Conservation (phyloP, 2,888 invertebrate species). For the Drosophila paramelanica region DNA sequence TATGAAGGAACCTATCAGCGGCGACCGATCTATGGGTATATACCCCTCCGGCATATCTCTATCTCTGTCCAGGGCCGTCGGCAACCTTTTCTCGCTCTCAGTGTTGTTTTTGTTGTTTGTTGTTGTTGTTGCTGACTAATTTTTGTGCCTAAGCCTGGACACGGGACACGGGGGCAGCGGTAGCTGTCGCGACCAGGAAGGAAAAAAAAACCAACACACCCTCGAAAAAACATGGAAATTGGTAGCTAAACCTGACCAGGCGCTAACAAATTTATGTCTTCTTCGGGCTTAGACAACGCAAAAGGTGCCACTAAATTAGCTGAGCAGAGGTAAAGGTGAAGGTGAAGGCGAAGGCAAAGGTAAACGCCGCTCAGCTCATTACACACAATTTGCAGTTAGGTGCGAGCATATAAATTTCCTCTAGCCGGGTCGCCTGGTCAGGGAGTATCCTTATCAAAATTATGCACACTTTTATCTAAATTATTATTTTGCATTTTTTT, state of each 20-base stretch:
- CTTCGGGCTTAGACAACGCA: constrained; percentile 69
- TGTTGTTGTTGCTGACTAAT: constrained; percentile 54
- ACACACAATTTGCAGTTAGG: constrained; percentile 84
- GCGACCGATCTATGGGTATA: constrained; percentile 74
- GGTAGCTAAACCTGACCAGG: constrained; percentile 60
- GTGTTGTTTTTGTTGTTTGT: not conserved
- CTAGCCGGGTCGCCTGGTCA: constrained; percentile 24
- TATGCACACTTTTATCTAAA: constrained; percentile 77
- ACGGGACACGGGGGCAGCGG: constrained; percentile 32
- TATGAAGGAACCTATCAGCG: constrained; percentile 73
- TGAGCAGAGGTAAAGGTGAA: constrained; percentile 8
- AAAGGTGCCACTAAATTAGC: constrained; percentile 75
- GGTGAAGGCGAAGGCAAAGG: constrained; percentile 50
- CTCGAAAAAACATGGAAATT: constrained; percentile 42
- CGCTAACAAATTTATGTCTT: constrained; percentile 81
- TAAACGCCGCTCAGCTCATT: constrained; percentile 79
- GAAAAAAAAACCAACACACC: constrained; percentile 55
- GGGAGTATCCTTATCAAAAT: constrained; percentile 67
- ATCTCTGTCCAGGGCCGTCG: constrained; percentile 30
- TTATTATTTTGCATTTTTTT: constrained; percentile 66
- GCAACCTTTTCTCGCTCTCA: constrained; percentile 57
- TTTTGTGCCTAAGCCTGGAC: constrained; percentile 49
- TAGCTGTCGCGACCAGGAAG: constrained; percentile 5
- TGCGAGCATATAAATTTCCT: constrained; percentile 82
- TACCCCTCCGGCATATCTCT: constrained; percentile 24